phyloP scores from a whole-genome alignment of 2,797 vertebrate species.

The Alauda arvensis region DNA sequence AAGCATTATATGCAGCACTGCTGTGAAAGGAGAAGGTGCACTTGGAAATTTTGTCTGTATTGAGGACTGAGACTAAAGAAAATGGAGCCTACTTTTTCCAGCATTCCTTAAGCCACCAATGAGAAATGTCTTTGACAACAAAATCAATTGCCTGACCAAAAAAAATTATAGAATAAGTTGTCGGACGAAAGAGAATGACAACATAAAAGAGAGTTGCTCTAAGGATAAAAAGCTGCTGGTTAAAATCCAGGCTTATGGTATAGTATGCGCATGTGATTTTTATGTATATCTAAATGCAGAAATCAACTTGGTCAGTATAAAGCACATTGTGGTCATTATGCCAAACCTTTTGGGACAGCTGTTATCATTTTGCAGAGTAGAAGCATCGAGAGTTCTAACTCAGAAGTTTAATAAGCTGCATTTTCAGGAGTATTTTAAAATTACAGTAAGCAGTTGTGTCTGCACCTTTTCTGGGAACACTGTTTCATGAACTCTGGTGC shows the following conservation, averaged over 20 bases:
- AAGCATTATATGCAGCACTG: background rate
- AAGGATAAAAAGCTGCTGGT: background rate
- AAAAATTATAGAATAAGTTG: background rate
- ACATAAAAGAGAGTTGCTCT: background rate
- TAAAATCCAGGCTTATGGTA: background rate
- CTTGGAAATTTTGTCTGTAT: background rate
- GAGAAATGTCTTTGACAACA: background rate
- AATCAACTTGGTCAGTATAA: background rate
- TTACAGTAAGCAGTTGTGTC: background rate
- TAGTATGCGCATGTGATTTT: background rate
- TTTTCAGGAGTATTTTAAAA: background rate
- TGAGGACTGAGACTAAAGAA: background rate
- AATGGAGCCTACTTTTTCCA: background rate
- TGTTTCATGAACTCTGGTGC: background rate
- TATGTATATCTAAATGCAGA: background rate
- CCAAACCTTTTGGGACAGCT: background rate
- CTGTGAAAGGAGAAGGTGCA: background rate
- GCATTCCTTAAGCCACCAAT: accelerated
- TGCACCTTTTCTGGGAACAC: background rate
- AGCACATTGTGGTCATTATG: background rate
- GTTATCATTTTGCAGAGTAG: background rate
- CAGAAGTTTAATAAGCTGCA: background rate
- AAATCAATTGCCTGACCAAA: background rate
- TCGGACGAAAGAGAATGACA: background rate
- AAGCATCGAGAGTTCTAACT: background rate